Evolutionary conservation across 92 coral and sea anemone genomes (phyloP).

Genomic region (Porites lobata): DNA sequence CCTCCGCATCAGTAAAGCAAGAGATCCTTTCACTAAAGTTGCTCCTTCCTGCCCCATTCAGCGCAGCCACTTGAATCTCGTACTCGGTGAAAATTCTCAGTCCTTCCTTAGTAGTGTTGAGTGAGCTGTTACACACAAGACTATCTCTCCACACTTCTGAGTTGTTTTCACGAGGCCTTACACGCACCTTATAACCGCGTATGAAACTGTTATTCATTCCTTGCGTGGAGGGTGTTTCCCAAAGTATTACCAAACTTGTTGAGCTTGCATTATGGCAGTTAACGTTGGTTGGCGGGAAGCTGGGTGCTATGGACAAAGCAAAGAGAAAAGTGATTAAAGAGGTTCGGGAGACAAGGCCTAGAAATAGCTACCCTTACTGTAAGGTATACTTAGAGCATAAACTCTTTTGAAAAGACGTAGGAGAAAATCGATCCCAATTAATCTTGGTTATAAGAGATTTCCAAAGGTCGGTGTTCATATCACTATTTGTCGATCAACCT

Average conservation of each 20-base stretch:
- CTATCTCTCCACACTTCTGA: not conserved
- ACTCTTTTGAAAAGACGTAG: no score
- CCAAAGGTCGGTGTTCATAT: no score
- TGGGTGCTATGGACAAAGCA: not conserved
- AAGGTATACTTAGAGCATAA: no score
- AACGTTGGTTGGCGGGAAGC: not conserved
- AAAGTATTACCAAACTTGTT: not conserved
- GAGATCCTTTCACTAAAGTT: conserved; percentile 35
- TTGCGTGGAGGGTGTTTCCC: not conserved
- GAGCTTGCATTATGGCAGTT: conserved; percentile 16
- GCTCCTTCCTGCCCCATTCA: conserved; percentile 32
- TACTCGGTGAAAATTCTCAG: conserved; percentile 50
- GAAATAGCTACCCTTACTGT: no score
- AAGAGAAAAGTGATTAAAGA: not conserved
- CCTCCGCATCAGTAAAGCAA: conserved; percentile 58
- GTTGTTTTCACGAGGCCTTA: not conserved
- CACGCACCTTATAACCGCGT: conserved; percentile 3
- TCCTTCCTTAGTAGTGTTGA: not conserved
- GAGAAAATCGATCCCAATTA: no score
- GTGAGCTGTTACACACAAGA: not conserved
- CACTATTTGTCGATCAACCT: no score
- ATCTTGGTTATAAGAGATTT: no score
- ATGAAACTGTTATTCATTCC: not conserved
- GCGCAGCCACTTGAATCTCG: conserved; percentile 41
- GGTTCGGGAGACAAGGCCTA: not conserved